Conservation (phyloP, 2,888 invertebrate genomes). For the Apamea anceps region DNA sequence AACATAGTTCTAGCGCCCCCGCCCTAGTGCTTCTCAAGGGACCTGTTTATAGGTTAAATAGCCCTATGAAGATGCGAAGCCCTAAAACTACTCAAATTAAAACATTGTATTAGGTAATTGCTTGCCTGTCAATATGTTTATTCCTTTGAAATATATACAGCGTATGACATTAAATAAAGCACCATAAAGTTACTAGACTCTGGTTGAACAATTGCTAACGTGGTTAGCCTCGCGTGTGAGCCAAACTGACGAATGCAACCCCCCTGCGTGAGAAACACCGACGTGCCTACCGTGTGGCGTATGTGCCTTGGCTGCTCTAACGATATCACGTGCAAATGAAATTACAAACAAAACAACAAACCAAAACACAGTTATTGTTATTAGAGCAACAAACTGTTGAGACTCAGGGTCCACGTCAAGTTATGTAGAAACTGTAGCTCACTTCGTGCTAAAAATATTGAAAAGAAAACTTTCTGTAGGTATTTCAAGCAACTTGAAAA, state of each 20-base stretch:
- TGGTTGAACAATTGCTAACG: not conserved
- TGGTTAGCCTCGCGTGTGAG: not conserved
- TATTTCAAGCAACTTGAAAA: slow-evolving; percentile 10
- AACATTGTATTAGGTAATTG: not conserved
- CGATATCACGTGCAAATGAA: not conserved
- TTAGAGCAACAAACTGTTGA: not conserved
- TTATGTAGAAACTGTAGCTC: not conserved
- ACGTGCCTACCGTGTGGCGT: not conserved
- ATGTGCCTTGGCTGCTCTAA: not conserved
- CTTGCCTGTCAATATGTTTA: not conserved
- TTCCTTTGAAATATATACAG: not conserved
- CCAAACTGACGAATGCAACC: slow-evolving; percentile 1
- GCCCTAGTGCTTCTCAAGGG: not conserved
- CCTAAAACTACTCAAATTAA: slow-evolving; percentile 16
- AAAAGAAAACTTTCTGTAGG: slow-evolving; percentile 14
- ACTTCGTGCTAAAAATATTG: slow-evolving; percentile 22
- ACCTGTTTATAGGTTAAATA: not conserved
- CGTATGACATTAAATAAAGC: not conserved
- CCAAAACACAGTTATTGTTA: not conserved
- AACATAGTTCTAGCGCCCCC: slow-evolving; percentile 3
- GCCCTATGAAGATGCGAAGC: not conserved
- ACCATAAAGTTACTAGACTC: no score
- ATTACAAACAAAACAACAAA: not conserved
- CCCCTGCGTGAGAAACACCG: no score
- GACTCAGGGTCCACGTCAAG: not conserved